These are phyloP conservation scores for Balaeniceps rex DNA, from an alignment of 2,113 vertebrate species.

Conservation along the genomic window DNA sequence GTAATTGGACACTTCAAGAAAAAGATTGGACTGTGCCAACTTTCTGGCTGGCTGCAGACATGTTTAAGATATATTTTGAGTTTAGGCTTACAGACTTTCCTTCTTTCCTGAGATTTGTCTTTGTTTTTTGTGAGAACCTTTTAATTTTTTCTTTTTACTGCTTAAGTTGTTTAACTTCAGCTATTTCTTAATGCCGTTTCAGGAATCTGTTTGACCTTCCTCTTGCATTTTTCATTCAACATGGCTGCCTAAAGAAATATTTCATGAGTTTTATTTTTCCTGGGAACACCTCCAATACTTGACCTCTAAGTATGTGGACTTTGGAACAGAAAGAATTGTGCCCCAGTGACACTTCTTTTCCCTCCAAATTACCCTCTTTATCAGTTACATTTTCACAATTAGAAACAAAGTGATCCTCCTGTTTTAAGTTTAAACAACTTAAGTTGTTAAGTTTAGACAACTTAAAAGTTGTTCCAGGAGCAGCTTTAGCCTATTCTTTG, in stretches of 20 bases:
- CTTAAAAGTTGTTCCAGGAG: background rate
- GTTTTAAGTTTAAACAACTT: no score
- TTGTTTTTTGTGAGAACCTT: background rate
- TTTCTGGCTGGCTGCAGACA: background rate
- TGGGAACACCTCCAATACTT: background rate
- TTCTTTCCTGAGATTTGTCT: background rate
- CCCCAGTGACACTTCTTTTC: background rate
- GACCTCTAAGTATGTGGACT: background rate
- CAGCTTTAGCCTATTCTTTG: background rate
- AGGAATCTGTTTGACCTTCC: background rate
- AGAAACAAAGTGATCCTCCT: background rate
- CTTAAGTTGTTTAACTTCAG: background rate
- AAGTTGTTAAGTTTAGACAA: no score
- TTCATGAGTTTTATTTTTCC: slow-evolving; percentile 4
- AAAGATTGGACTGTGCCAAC: background rate
- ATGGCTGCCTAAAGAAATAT: background rate
- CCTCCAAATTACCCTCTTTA: background rate
- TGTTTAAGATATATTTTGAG: background rate
- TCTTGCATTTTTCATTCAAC: background rate
- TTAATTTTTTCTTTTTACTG: background rate
- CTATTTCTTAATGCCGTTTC: background rate
- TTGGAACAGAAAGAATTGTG: background rate
- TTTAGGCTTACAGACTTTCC: background rate
- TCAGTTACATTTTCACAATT: background rate
- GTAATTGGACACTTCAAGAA: background rate